These are phyloP conservation scores for Mandrillus leucophaeus DNA, from an alignment of 2,113 vertebrate genomes.

Conservation along the genomic window DNA sequence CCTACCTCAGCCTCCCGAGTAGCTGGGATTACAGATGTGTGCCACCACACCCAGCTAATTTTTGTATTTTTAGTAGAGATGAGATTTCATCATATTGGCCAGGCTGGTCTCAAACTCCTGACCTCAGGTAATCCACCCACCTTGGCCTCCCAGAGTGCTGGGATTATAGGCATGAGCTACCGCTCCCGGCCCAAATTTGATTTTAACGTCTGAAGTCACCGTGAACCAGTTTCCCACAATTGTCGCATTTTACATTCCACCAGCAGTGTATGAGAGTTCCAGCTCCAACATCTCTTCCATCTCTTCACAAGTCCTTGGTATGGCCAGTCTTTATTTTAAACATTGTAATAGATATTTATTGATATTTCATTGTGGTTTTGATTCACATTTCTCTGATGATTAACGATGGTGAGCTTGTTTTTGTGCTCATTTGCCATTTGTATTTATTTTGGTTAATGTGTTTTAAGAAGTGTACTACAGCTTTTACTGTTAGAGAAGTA, in stretches of 20 bases:
- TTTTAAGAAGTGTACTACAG: background rate
- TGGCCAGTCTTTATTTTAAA: background rate
- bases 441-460: background rate
- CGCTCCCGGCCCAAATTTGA: background rate
- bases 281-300: no score
- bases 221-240: background rate
- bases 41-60: no score
- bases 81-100: no score
- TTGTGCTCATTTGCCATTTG: background rate
- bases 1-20: no score
- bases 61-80: no score
- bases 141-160: no score
- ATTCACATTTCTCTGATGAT: background rate
- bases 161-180: no score
- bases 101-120: no score
- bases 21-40: no score
- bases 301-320: background rate
- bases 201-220: background rate
- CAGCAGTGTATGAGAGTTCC: background rate
- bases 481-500: background rate
- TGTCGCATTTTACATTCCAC: background rate
- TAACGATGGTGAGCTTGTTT: background rate
- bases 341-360: background rate
- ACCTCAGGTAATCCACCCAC: no score
- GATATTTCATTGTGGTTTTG: background rate